phyloP scores from a whole-genome alignment of 2,888 invertebrate genomes.

The Lamellibrachia satsuma region DNA sequence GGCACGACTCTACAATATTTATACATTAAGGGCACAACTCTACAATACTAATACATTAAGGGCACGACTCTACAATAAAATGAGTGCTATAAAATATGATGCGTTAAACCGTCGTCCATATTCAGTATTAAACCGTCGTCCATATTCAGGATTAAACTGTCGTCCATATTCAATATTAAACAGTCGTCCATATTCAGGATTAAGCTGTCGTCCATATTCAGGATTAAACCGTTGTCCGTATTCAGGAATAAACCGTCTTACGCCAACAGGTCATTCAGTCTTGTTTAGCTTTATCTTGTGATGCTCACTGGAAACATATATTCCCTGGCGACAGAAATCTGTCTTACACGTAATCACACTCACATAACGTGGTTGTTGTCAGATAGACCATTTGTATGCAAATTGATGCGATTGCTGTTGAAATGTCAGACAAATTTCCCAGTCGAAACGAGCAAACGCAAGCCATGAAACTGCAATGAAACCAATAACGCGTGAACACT shows the following conservation, averaged over 20 bases:
- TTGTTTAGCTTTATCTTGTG: not conserved
- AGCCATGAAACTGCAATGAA: slow-evolving; percentile 5
- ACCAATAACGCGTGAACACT: not conserved
- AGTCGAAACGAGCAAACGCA: not conserved
- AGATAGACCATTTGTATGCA: slow-evolving; percentile 17
- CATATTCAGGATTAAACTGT: too few species aligned
- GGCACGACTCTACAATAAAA: not conserved
- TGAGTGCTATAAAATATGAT: not conserved
- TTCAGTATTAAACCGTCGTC: too few species aligned
- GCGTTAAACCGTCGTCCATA: not conserved
- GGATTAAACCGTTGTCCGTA: too few species aligned
- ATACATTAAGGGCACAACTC: too few species aligned
- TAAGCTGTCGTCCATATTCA: too few species aligned
- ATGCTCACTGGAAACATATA: not conserved
- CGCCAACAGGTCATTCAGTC: not conserved
- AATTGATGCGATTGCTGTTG: not conserved
- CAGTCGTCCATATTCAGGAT: too few species aligned
- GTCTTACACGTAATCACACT: not conserved
- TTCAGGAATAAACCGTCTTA: too few species aligned
- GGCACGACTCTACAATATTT: too few species aligned
- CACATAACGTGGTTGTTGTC: not conserved
- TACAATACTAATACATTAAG: too few species aligned
- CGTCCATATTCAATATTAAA: too few species aligned
- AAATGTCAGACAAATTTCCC: not conserved
- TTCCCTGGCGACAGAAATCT: not conserved